A percentile compares a stretch with the other conserved stretches of the same genome.
Evolutionary conservation across 2,888 invertebrate species (phyloP).

Genomic region (Leptinotarsa haldemani): DNA sequence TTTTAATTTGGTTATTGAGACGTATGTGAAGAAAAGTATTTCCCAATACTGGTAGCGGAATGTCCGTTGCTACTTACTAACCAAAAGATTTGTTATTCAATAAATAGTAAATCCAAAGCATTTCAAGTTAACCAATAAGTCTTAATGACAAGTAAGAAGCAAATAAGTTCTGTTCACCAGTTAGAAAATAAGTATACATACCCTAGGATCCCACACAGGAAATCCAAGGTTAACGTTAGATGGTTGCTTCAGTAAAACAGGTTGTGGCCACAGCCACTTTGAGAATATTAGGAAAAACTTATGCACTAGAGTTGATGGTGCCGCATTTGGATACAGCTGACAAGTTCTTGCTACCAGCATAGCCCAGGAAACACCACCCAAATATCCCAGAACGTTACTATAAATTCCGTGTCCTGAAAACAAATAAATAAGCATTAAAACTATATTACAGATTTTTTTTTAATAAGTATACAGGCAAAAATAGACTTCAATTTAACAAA

Average conservation of each 20-base stretch:
- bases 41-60: too few relatives aligned
- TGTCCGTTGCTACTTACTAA: too few relatives aligned
- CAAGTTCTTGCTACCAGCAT: slow-evolving; percentile 99
- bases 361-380: slow-evolving; percentile 99
- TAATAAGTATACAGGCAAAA: too few relatives aligned
- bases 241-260: slow-evolving; percentile 93
- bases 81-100: too few relatives aligned
- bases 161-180: too few relatives aligned
- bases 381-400: slow-evolving; percentile 96
- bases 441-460: neutral
- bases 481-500: too few relatives aligned
- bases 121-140: neutral
- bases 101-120: too few relatives aligned
- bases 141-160: neutral
- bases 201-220: slow-evolving; percentile 97
- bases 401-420: slow-evolving; percentile 92
- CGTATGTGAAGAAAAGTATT: too few relatives aligned
- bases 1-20: too few relatives aligned
- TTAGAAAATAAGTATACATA: slow-evolving; percentile 62
- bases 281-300: slow-evolving; percentile 99
- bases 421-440: slow-evolving; percentile 14
- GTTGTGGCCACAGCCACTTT: slow-evolving; percentile 99
- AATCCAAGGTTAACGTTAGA: slow-evolving; percentile 89
- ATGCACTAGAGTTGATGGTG: slow-evolving; percentile 93
- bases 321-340: slow-evolving; percentile 97